Percentiles rank a stretch among this genome's conserved stretches.
Conservation (phyloP, 2,113 vertebrate species). For the Lipotes vexillifer region DNA sequence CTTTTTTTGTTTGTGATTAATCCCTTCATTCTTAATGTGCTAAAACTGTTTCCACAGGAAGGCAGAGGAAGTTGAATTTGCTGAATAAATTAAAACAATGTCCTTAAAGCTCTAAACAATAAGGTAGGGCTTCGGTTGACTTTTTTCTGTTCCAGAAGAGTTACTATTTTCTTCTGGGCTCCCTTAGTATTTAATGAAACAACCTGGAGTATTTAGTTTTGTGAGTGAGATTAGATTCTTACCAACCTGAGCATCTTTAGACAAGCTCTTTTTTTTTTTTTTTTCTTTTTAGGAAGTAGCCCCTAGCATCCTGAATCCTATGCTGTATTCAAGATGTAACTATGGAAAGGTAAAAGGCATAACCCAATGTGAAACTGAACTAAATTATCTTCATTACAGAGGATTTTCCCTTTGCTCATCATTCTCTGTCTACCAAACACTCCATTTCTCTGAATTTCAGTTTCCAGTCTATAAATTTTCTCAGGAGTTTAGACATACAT, state of each 20-base stretch:
- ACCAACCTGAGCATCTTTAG: constrained; percentile 24
- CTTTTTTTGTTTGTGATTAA: constrained; percentile 69
- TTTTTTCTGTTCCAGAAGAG: background rate
- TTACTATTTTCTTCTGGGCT: background rate
- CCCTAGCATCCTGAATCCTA: background rate
- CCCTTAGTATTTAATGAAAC: background rate
- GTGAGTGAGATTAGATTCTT: constrained; percentile 6
- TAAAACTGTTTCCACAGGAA: constrained; percentile 85
- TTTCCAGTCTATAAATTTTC: background rate
- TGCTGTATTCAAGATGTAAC: background rate
- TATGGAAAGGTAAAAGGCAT: background rate
- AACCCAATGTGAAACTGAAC: background rate
- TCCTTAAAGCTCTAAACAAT: background rate
- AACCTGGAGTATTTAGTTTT: background rate
- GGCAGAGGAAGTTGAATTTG: constrained; percentile 54
- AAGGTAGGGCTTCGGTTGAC: background rate
- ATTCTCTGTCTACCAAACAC: background rate
- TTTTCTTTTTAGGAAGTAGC: background rate
- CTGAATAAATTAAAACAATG: constrained; percentile 16
- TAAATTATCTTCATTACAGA: background rate
- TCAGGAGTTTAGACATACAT: constrained; percentile 32
- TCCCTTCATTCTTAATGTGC: constrained; percentile 70
- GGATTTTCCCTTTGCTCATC: background rate
- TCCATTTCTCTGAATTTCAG: constrained; percentile 16
- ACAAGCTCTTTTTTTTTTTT: background rate